A percentile compares a stretch with the other conserved stretches of the same genome.
Conservation (phyloP, 1,140 invertebrate species). For the Pygmarrhopalites habei region DNA sequence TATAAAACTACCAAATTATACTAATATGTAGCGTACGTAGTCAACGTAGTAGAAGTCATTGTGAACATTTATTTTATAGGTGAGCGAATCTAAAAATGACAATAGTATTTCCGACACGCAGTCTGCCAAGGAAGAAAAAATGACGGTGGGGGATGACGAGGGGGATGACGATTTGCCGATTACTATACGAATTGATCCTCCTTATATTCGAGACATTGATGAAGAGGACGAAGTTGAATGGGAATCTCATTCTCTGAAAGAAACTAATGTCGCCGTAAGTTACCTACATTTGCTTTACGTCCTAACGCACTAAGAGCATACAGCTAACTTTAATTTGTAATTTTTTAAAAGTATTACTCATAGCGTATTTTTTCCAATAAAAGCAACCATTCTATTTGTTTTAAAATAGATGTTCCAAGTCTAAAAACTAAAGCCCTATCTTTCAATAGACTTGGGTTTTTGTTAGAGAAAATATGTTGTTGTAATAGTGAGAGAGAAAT, state of each 20-base stretch:
- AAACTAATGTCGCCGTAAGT: constrained; percentile 21
- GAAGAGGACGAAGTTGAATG: constrained; percentile 37
- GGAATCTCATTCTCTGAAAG: constrained; percentile 34
- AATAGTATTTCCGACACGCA: background rate
- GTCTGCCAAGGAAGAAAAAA: background rate
- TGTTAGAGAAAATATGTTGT: too few species aligned
- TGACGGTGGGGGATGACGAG: constrained; percentile 17
- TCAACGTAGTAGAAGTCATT: background rate
- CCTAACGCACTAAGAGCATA: background rate
- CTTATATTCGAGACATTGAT: constrained; percentile 41
- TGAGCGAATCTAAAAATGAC: constrained; percentile 7
- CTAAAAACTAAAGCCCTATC: too few species aligned
- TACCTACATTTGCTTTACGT: background rate
- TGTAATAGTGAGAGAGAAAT: too few species aligned
- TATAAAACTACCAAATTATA: background rate
- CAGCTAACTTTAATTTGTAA: too few species aligned
- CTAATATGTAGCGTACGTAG: background rate
- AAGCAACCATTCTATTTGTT: too few species aligned
- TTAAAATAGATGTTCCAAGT: too few species aligned
- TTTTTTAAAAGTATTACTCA: background rate
- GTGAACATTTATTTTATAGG: background rate
- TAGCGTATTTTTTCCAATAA: background rate
- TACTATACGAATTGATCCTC: constrained; percentile 43
- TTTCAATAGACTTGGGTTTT: too few species aligned
- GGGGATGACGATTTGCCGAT: constrained; percentile 34